Conservation (phyloP, 1,140 invertebrate genomes). For the Trachelipus rathkii region DNA sequence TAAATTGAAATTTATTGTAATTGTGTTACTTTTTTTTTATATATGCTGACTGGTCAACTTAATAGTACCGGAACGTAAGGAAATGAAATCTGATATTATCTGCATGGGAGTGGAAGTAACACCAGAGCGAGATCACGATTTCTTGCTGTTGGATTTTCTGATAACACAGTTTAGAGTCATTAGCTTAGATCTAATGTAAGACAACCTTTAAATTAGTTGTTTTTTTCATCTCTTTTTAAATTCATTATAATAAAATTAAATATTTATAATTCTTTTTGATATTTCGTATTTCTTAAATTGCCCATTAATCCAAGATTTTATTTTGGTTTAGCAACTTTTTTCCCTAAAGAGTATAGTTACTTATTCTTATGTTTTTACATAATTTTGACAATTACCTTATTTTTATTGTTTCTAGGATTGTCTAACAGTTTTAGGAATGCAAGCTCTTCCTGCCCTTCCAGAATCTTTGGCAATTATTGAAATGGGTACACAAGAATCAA, state of each 20-base stretch:
- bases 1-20: slow-evolving; percentile 1
- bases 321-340: no score
- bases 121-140: slow-evolving; percentile 88
- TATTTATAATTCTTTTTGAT: no score
- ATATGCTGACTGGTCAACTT: slow-evolving; percentile 80
- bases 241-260: no score
- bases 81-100: slow-evolving; percentile 93
- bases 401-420: slow-evolving; percentile 62
- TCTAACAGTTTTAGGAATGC: slow-evolving; percentile 87
- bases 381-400: no score
- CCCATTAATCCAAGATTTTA: no score
- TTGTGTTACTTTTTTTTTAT: slow-evolving; percentile 37
- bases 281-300: no score
- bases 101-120: slow-evolving; percentile 97
- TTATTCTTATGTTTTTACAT: no score
- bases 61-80: slow-evolving; percentile 95
- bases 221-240: no score
- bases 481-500: slow-evolving; percentile 65
- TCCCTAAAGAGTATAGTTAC: no score
- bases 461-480: slow-evolving; percentile 97
- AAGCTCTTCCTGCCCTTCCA: slow-evolving; percentile 90
- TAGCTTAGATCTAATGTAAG: slow-evolving; percentile 84
- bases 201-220: background rate
- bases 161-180: slow-evolving; percentile 97
- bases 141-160: slow-evolving; percentile 90